These are phyloP conservation scores for Pyrochroa serraticornis DNA, from an alignment of 2,888 invertebrate genomes.

Conservation along the genomic window DNA sequence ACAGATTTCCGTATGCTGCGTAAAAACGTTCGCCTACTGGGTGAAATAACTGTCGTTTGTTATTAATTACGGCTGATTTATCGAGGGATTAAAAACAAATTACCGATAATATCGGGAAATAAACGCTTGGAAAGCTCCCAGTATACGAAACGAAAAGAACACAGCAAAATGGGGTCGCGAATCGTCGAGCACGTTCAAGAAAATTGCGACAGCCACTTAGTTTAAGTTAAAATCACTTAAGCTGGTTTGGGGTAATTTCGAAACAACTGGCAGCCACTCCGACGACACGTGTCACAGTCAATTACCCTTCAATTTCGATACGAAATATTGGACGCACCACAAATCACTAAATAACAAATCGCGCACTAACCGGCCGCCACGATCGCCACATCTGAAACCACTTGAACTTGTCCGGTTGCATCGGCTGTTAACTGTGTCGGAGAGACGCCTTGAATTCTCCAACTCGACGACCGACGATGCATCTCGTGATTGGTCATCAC, in stretches of 20 bases:
- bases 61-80: conserved; percentile 37
- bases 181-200: no score
- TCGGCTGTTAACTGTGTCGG: no score
- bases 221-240: no score
- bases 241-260: no score
- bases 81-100: conserved; percentile 32
- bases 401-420: no score
- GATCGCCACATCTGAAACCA: not conserved
- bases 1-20: conserved; percentile 9
- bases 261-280: no score
- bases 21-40: conserved; percentile 33
- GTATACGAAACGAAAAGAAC: conserved; percentile 8
- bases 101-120: conserved; percentile 29
- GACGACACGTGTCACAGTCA: no score
- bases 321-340: conserved; percentile 5
- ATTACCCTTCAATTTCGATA: no score
- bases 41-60: conserved; percentile 31
- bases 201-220: no score
- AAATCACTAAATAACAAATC: conserved; percentile 28
- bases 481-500: conserved; percentile 33
- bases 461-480: conserved; percentile 16
- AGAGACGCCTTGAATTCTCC: not conserved
- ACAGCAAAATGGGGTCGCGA: not conserved
- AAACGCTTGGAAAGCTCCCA: conserved; percentile 21
- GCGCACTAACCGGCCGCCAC: conserved; percentile 19